A percentile compares a stretch with the other conserved stretches of the same genome.
These are phyloP conservation scores for Diadema setosum DNA, from an alignment of 35 echinoderm and acorn worm species.

Conservation along the genomic window DNA sequence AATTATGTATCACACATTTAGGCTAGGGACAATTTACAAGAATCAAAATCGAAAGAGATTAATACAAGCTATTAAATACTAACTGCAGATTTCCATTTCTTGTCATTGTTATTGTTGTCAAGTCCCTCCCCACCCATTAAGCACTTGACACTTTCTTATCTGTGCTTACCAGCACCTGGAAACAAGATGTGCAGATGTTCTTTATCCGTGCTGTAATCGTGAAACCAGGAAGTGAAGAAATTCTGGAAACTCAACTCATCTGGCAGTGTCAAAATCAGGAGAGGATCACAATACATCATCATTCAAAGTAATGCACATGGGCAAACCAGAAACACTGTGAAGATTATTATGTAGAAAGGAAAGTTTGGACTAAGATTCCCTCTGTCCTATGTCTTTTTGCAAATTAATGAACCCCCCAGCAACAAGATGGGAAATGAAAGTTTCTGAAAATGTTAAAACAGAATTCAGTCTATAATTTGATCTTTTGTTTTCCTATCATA, in stretches of 20 bases:
- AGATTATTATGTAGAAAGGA: no score
- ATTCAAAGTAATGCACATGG: no score
- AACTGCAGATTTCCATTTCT: background rate
- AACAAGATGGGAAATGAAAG: no score
- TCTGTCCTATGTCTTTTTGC: no score
- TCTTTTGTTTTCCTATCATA: no score
- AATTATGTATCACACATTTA: background rate
- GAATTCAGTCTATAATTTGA: no score
- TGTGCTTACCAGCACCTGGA: constrained; percentile 24
- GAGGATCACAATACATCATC: no score
- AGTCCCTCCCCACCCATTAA: no score
- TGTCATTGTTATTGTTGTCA: background rate
- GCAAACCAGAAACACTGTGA: no score
- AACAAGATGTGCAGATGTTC: constrained; percentile 67
- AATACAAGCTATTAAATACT: background rate
- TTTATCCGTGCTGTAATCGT: constrained; percentile 79
- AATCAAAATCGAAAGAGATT: background rate
- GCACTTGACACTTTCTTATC: background rate
- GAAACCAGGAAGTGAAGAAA: constrained; percentile 81
- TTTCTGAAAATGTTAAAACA: no score
- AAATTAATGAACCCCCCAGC: no score
- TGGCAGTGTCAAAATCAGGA: background rate
- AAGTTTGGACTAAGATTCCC: no score
- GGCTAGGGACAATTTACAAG: background rate
- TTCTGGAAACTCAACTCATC: constrained; percentile 74